These are phyloP conservation scores for Castor canadensis DNA, from an alignment of 2,113 vertebrate genomes.

Conservation along the genomic window DNA sequence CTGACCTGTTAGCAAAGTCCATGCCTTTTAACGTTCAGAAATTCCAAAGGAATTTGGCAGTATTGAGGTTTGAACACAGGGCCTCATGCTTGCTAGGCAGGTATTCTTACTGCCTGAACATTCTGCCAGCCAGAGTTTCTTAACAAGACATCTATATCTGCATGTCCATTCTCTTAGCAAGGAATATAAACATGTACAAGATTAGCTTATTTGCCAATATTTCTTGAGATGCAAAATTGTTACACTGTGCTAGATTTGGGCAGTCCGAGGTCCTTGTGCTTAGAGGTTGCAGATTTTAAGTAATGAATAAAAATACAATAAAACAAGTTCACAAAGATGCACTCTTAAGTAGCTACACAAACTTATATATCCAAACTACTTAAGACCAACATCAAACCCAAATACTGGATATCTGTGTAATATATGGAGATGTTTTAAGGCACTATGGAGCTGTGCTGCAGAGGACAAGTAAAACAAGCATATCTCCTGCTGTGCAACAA, in stretches of 20 bases:
- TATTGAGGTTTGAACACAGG: no score
- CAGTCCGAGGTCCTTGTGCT: neutral
- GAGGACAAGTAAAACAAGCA: neutral
- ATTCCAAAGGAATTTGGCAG: no score
- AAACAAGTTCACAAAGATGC: neutral
- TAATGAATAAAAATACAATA: neutral
- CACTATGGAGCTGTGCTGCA: neutral
- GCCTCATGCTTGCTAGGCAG: no score
- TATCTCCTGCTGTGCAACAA: neutral
- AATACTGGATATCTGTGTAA: neutral
- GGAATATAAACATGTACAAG: neutral
- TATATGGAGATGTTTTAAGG: neutral
- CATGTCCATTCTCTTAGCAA: neutral
- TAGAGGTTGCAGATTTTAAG: neutral
- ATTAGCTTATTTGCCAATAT: neutral
- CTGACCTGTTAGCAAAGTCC: neutral
- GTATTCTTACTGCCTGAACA: no score
- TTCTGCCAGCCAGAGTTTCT: neutral
- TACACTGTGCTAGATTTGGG: neutral
- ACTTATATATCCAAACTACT: neutral
- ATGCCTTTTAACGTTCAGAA: constrained; percentile 8
- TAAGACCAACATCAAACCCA: neutral
- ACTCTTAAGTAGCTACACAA: neutral
- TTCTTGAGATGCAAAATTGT: neutral
- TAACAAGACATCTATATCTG: neutral